phyloP scores from a whole-genome alignment of 2,113 vertebrate species.

The Daboia siamensis region DNA sequence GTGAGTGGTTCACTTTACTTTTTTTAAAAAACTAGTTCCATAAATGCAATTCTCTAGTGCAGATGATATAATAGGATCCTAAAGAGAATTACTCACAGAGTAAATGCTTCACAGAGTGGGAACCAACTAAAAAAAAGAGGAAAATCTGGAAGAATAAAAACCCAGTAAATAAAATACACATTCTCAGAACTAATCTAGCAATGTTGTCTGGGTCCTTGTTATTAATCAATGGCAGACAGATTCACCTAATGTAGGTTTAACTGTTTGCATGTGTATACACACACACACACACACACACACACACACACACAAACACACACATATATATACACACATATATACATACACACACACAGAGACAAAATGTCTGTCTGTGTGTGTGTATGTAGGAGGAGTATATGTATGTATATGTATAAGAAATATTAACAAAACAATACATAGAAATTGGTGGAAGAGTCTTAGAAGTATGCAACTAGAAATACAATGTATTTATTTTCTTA shows the following conservation, averaged over 20 bases:
- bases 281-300: too few relatives aligned
- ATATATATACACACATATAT: too few relatives aligned
- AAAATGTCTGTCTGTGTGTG: too few relatives aligned
- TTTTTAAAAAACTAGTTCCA: neutral
- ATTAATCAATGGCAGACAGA: neutral
- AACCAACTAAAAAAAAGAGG: neutral
- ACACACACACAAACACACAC: too few relatives aligned
- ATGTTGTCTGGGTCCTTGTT: neutral
- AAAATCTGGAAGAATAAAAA: neutral
- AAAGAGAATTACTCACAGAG: neutral
- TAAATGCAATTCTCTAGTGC: neutral
- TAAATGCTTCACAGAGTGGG: neutral
- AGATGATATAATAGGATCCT: neutral
- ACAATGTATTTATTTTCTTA: neutral
- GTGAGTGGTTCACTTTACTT: neutral
- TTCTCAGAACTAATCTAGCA: neutral
- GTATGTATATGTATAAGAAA: too few relatives aligned
- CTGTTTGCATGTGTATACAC: too few relatives aligned
- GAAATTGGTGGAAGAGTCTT: neutral
- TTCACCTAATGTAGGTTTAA: neutral
- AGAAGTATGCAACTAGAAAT: neutral
- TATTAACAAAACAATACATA: neutral
- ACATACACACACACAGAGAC: too few relatives aligned
- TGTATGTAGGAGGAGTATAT: too few relatives aligned
- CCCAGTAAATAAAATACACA: neutral